Conservation (phyloP, 2,113 vertebrate genomes). For the Pseudopodoces humilis region DNA sequence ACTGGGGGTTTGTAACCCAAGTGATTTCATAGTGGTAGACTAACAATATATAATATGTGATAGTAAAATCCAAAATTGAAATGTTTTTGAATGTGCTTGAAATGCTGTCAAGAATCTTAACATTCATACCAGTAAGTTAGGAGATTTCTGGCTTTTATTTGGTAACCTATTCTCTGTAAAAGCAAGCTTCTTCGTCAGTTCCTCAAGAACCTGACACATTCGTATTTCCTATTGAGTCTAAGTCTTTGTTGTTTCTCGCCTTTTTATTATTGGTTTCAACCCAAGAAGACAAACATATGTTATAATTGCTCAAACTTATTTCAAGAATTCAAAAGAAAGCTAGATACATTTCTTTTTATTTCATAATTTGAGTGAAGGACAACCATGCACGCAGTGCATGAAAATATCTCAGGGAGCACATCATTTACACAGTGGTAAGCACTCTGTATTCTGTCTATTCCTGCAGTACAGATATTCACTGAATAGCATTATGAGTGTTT, state of each 20-base stretch:
- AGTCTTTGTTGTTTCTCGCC: conserved; percentile 26
- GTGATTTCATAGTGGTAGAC: neutral
- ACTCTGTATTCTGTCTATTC: conserved; percentile 61
- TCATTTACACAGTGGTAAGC: conserved; percentile 52
- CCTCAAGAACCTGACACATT: conserved; percentile 24
- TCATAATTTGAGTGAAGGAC: conserved; percentile 72
- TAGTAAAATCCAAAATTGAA: conserved; percentile 1
- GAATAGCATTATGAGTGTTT: conserved; percentile 76
- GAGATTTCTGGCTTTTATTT: conserved; percentile 25
- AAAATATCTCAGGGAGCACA: conserved; percentile 57
- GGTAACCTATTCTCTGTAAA: conserved; percentile 7
- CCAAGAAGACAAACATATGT: conserved; percentile 53
- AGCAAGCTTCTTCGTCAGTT: neutral
- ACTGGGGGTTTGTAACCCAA: neutral
- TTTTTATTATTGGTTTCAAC: conserved; percentile 63
- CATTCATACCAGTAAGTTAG: neutral
- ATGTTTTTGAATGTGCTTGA: neutral
- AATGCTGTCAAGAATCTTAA: conserved; percentile 25
- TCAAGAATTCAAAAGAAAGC: conserved; percentile 68
- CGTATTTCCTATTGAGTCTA: conserved; percentile 16
- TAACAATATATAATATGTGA: neutral
- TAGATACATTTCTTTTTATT: conserved; percentile 71
- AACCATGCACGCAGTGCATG: neutral
- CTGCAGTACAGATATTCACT: conserved; percentile 65
- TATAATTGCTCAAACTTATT: conserved; percentile 70